Evolutionary conservation across 2,797 vertebrate species (phyloP), one percentile per base, ranked within the genome.

Genomic region (Anguilla megastoma): DNA sequence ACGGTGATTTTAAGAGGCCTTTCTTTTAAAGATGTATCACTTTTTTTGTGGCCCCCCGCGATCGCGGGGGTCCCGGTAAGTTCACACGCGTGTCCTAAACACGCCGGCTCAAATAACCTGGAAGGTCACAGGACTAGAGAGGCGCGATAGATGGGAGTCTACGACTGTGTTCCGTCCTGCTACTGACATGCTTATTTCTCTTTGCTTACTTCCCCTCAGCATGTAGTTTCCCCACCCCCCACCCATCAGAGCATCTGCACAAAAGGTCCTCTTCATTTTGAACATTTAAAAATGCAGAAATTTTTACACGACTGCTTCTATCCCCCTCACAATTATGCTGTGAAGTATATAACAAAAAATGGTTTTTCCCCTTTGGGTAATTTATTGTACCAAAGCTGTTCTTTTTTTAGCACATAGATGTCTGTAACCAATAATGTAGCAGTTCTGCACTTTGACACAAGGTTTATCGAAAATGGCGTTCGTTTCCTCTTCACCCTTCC

Each of bases 371-470:
- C 97, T 99, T 95, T 97, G 97, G 97, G 97, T 98, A 98, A 98
- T 99, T 99, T 99, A 98, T 98, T 97, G 98, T 99, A 99, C 98
- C 98, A 99, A 99, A 99, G 98, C 98, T 98, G 98, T 99, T 99
- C 98, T 98, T 98, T 99, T 45, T 99, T 98, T 98, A 98, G 98
- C 98, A 99, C 98, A 98, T 99, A 99, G 98, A 98, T 99, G 99
- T 99, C 98, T 99, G 98, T 99, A 99, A 99, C 97, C 98, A 98
- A 98, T 98, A 98, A 99, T 99, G 99, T 99, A 99, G 99, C 98
- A 99, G 98, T 98, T 98, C 97, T 99, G 98, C 98, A 98, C 97
- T 98, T 97, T 98, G 98, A 98, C 97, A 97, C 97, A 97, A 98
- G 97, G 97, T 98, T 98, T 98, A 98, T 97, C 96, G 96, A 97